phyloP scores from a whole-genome alignment of 92 coral and sea anemone genomes.

The Metridium senile region DNA sequence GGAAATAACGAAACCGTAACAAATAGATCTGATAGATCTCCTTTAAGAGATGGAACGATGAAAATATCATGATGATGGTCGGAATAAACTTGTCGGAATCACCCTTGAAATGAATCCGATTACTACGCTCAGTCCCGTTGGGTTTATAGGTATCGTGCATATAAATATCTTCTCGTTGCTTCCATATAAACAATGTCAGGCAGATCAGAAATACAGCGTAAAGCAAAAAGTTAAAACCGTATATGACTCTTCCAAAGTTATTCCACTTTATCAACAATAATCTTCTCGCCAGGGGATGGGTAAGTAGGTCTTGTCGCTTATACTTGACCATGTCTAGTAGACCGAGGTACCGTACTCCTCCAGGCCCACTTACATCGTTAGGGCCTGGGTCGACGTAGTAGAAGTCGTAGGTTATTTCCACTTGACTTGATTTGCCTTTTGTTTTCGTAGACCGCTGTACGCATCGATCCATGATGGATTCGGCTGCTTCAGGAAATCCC shows the following conservation, averaged over 20 bases:
- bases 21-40: constrained; percentile 66
- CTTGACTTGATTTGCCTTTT: constrained; percentile 54
- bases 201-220: constrained; percentile 56
- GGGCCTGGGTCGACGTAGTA: constrained; percentile 92
- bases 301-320: constrained; percentile 67
- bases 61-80: constrained; percentile 34
- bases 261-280: constrained; percentile 78
- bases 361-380: constrained; percentile 38
- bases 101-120: not conserved
- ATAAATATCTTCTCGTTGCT: not conserved
- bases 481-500: constrained; percentile 78
- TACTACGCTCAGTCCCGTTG: not conserved
- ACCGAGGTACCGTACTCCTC: constrained; percentile 62
- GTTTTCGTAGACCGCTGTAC: constrained; percentile 66
- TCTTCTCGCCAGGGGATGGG: constrained; percentile 79
- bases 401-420: constrained; percentile 64
- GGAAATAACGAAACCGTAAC: constrained; percentile 50
- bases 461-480: constrained; percentile 75
- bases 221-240: constrained; percentile 55
- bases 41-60: constrained; percentile 51
- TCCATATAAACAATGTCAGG: constrained; percentile 18
- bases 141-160: not conserved
- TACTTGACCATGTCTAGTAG: constrained; percentile 68
- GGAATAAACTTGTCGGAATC: constrained; percentile 5
- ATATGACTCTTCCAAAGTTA: constrained; percentile 65